Evolutionary conservation across 2,888 invertebrate species (phyloP).

Genomic region (Norana najaformis): DNA sequence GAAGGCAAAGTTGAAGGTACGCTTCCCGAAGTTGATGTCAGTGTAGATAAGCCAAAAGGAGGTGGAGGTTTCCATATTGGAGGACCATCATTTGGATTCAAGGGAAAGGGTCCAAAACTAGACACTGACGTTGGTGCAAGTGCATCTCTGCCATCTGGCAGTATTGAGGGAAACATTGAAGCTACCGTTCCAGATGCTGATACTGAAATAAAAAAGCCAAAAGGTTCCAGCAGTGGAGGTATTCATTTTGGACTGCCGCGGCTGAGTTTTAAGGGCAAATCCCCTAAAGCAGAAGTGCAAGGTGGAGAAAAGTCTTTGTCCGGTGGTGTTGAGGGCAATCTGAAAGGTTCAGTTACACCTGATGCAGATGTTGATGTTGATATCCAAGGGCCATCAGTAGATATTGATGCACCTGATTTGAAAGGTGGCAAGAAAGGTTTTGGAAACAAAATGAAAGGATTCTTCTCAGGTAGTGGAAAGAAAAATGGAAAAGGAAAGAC

Average conservation of each 20-base stretch:
- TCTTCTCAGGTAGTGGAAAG: conserved; percentile 1
- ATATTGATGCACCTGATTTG: conserved; percentile 23
- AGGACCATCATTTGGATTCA: conserved; percentile 19
- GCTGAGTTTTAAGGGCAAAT: conserved; percentile 28
- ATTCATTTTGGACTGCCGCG: conserved; percentile 27
- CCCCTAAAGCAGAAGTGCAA: conserved; percentile 25
- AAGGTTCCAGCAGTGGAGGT: conserved; percentile 27
- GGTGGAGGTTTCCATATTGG: conserved; percentile 25
- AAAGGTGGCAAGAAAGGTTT: conserved; percentile 17
- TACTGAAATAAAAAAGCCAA: conserved; percentile 22
- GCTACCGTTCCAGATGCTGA: conserved; percentile 8
- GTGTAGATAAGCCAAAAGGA: conserved; percentile 26
- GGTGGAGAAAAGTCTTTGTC: conserved; percentile 7
- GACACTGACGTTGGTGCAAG: conserved; percentile 26
- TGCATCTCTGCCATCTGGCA: conserved; percentile 2
- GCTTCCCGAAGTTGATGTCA: conserved; percentile 23
- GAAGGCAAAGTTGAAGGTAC: conserved; percentile 22
- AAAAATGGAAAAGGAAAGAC: conserved; percentile 24
- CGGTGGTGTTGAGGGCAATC: neutral
- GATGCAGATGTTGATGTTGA: neutral
- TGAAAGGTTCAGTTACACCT: neutral
- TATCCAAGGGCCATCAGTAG: neutral
- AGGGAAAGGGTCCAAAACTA: conserved; percentile 30
- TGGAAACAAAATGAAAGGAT: conserved; percentile 13
- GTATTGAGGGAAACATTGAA: conserved; percentile 25